phyloP scores from a whole-genome alignment of 2,797 vertebrate species.

The Denticeps clupeoides region DNA sequence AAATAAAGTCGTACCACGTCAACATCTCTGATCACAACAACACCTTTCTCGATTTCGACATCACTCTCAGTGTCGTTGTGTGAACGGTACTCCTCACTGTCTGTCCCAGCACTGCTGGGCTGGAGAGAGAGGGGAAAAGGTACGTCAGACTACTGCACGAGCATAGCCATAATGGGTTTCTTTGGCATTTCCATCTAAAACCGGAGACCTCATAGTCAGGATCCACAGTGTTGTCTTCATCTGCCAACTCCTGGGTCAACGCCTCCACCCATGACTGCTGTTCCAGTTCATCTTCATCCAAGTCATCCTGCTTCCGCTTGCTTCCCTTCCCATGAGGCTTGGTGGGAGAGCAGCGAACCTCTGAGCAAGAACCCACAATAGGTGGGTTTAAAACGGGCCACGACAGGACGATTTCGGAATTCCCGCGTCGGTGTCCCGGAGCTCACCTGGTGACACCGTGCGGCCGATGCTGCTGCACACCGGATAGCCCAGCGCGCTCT shows the following conservation, averaged over 20 bases:
- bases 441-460: constrained; percentile 56
- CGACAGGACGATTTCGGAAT: too few species aligned
- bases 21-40: constrained; percentile 44
- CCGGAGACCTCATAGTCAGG: constrained; percentile 65
- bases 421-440: too few species aligned
- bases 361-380: constrained; percentile 37
- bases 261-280: constrained; percentile 57
- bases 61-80: constrained; percentile 65
- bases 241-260: constrained; percentile 50
- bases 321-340: constrained; percentile 59
- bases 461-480: constrained; percentile 48
- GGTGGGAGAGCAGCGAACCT: constrained; percentile 47
- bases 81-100: constrained; percentile 64
- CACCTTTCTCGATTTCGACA: constrained; percentile 46
- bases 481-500: constrained; percentile 52
- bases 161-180: too few species aligned
- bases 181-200: too few species aligned
- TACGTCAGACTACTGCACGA: too few species aligned
- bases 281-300: constrained; percentile 53
- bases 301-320: constrained; percentile 69
- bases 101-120: constrained; percentile 52
- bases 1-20: too few species aligned
- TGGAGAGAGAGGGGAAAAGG: constrained; percentile 26
- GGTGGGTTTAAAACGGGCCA: neutral
- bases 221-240: constrained; percentile 51